phyloP scores from a whole-genome alignment of 2,113 vertebrate genomes.

The Ciconia boyciana region DNA sequence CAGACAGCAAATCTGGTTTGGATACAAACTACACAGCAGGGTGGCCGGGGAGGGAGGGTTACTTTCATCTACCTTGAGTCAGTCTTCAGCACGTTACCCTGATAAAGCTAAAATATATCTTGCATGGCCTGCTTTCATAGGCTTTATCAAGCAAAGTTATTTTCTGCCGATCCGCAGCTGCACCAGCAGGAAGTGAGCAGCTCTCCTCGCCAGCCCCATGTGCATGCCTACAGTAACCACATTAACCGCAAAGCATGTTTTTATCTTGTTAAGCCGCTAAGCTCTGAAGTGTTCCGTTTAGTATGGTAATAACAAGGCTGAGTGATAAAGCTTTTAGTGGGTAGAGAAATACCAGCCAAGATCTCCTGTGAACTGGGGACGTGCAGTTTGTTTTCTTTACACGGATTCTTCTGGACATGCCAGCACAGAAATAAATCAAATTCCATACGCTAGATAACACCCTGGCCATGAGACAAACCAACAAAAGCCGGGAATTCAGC shows the following conservation, averaged over 20 bases:
- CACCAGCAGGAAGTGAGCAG: conserved; percentile 46
- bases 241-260: conserved; percentile 61
- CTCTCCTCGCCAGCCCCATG: conserved; percentile 22
- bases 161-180: not conserved
- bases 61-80: not conserved
- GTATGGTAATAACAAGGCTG: conserved; percentile 63
- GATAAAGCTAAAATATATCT: not conserved
- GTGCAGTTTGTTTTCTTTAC: conserved; percentile 41
- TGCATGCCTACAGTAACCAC: conserved; percentile 54
- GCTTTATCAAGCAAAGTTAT: not conserved
- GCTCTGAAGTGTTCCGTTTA: conserved; percentile 59
- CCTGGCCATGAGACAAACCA: not conserved
- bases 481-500: conserved; percentile 1
- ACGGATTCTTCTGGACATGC: conserved; percentile 10
- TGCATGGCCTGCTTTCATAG: not conserved
- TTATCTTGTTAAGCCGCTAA: conserved; percentile 61
- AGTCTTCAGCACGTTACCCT: not conserved
- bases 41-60: not conserved
- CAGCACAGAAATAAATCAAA: conserved; percentile 48
- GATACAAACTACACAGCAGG: not conserved
- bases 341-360: conserved; percentile 53
- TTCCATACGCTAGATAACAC: not conserved
- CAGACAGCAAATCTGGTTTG: not conserved
- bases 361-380: conserved; percentile 36
- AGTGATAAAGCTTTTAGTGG: conserved; percentile 62